These are phyloP conservation scores for Psilanteris sp. DNA, from an alignment of 1,140 invertebrate genomes.

Conservation along the genomic window DNA sequence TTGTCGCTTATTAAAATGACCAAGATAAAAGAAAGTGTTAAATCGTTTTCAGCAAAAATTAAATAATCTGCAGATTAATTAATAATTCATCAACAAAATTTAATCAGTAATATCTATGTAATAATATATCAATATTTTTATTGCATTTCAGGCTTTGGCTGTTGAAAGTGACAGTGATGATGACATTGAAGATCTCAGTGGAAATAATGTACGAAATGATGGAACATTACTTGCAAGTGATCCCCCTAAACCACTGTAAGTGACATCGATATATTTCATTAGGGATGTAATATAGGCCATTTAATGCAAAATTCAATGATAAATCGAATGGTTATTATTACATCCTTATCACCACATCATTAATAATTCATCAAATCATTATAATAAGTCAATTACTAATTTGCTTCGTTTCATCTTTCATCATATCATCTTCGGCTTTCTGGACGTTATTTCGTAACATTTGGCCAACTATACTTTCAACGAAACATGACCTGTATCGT, in stretches of 20 bases:
- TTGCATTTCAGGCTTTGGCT: conserved; percentile 71
- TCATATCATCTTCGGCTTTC: conserved; percentile 64
- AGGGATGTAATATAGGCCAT: too few relatives aligned
- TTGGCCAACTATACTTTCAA: conserved; percentile 65
- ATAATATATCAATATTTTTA: conserved; percentile 17
- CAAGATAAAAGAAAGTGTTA: conserved; percentile 1
- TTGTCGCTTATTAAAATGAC: conserved; percentile 46
- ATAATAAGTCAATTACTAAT: conserved; percentile 65
- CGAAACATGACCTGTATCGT: conserved; percentile 54
- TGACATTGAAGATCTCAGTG: conserved; percentile 81
- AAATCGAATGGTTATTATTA: too few relatives aligned
- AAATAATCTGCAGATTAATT: conserved; percentile 11
- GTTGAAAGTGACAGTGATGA: conserved; percentile 79
- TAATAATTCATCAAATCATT: conserved; percentile 49
- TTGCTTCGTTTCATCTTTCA: conserved; percentile 72
- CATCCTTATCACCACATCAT: conserved; percentile 2
- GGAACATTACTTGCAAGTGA: conserved; percentile 97
- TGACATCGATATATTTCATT: too few relatives aligned
- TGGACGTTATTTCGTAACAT: conserved; percentile 63
- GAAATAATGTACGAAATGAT: conserved; percentile 87
- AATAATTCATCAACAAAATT: conserved; percentile 9
- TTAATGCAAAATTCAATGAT: too few relatives aligned
- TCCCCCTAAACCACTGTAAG: conserved; percentile 97
- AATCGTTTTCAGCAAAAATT: conserved; percentile 1
- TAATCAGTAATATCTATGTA: neutral